A percentile compares a stretch with the other conserved stretches of the same genome.
Conservation (phyloP, 2,797 vertebrate genomes). For the Mus minutoides region DNA sequence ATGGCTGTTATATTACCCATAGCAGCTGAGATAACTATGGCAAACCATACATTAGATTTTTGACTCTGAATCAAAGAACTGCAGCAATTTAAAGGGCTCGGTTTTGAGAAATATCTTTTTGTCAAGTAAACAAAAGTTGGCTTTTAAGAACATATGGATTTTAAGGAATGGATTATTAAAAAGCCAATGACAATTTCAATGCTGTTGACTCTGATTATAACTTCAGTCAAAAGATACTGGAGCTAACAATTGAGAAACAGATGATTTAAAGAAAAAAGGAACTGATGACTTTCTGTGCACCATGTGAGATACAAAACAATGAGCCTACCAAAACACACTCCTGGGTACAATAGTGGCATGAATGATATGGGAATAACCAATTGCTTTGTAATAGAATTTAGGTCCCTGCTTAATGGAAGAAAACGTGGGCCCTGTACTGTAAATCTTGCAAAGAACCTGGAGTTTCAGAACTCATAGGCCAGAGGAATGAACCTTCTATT, state of each 20-base stretch:
- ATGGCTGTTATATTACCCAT: not conserved
- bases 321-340: not conserved
- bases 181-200: not conserved
- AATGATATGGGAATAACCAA: not conserved
- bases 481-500: not conserved
- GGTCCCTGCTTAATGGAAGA: not conserved
- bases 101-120: not conserved
- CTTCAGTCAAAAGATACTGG: not conserved
- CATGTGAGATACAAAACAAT: not conserved
- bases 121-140: not conserved
- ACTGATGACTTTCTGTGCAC: not conserved
- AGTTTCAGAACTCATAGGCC: not conserved
- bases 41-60: not conserved
- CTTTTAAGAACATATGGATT: not conserved
- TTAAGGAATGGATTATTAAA: not conserved
- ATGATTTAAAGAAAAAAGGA: not conserved
- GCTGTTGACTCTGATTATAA: not conserved
- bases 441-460: not conserved
- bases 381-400: not conserved
- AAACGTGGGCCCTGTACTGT: not conserved
- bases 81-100: not conserved
- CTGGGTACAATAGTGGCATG: not conserved
- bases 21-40: not conserved
- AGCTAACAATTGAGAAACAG: not conserved
- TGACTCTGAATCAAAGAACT: not conserved